Base-by-base conservation (phyloP, 2,113 vertebrate species). In the Callospermophilus lateralis region DNA sequence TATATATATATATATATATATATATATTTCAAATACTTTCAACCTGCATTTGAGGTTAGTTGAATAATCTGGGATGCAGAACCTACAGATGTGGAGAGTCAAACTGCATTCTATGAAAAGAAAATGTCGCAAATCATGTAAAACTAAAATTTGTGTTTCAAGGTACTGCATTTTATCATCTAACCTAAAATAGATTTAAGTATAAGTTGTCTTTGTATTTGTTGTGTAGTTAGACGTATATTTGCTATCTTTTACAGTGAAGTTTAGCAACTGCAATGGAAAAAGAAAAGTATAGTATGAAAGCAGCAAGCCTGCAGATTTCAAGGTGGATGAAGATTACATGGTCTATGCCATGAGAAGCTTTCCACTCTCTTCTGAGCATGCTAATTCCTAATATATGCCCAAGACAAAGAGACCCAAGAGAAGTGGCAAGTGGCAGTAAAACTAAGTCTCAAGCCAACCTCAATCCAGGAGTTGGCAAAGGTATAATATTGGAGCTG, bases 231-330 rank as follows among this genome's bases (percentile, higher is more conserved):
- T 26, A 9, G 16, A 83, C 55, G 65, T 32, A 0, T 63, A 72
- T 89, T 58, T 97, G 0, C 4, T 96, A 4, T 98, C 4, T 96
- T 95, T 97, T 98, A 7, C 98, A 99, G 99, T 99, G 98, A 99
- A 97, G 34, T 99, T 99, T 98, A 97, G 86, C 90, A 99, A 99
- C 98, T 99, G 99, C 93, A 98, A 99, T 93, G 98, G 97, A 91
- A 98, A 98, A 55, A 98, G 98, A 94, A 98, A 98, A 97, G 98
- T 99, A 96, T 98, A 90, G 51, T 99, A 99, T 77, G 99, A 99
- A 97, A 99, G 99, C 98, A 99, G 99, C 1, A 98, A 99, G 89
- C 99, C 99, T 19, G 98, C 98, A 61, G 99, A 99, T 97, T 99
- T 99, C 98, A 98, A 99, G 98, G 99, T 99, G 97, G 99, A 99